These are phyloP conservation scores for Brachirus orientalis DNA, from an alignment of 2,113 vertebrate genomes.

Conservation along the genomic window DNA sequence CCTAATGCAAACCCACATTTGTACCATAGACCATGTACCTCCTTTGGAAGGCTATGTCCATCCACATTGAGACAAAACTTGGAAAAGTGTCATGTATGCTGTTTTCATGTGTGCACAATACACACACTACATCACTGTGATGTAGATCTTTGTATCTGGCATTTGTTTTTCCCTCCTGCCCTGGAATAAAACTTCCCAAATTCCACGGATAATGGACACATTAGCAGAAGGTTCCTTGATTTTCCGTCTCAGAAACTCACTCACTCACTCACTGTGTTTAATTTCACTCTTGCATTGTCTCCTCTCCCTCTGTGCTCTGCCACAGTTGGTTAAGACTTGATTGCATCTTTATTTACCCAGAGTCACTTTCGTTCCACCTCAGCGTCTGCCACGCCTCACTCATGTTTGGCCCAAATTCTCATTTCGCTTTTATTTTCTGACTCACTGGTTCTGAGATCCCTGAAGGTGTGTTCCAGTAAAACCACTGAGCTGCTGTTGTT, in stretches of 20 bases:
- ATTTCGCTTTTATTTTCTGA: conserved; percentile 3
- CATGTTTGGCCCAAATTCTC: conserved; percentile 5
- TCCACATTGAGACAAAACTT: neutral
- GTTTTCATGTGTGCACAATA: too few relatives aligned
- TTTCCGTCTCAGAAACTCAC: neutral
- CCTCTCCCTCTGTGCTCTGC: conserved; percentile 6
- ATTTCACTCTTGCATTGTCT: conserved; percentile 13
- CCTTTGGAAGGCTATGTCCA: too few relatives aligned
- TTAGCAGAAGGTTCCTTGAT: neutral
- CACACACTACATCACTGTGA: neutral
- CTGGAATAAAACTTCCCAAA: neutral
- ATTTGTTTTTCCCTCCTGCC: neutral
- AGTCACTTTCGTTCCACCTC: conserved; percentile 14
- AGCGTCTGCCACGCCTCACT: neutral
- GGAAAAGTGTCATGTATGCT: neutral
- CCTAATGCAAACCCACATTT: neutral
- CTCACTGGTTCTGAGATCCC: neutral
- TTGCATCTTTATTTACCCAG: conserved; percentile 29
- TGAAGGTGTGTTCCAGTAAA: neutral
- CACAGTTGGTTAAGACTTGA: conserved; percentile 6
- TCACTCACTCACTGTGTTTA: neutral
- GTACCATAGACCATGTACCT: neutral
- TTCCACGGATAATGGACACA: conserved; percentile 2
- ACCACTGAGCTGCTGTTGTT: neutral
- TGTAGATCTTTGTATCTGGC: neutral